These are phyloP conservation scores for Trissolcus japonicus DNA, from an alignment of 2,888 invertebrate species.

Conservation along the genomic window DNA sequence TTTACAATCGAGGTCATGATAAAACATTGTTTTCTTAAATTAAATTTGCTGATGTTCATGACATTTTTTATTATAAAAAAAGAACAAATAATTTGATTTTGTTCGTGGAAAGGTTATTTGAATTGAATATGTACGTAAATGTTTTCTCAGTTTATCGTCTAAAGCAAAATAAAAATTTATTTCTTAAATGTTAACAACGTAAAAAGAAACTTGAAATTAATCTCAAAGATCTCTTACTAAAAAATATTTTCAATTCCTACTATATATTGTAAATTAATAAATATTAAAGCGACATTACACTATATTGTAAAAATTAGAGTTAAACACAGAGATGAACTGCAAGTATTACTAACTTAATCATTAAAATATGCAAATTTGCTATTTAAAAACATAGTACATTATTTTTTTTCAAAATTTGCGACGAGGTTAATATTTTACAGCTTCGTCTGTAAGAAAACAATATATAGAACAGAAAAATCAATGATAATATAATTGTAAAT, in stretches of 20 bases:
- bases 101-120: no score
- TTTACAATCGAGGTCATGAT: no score
- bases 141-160: no score
- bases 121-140: no score
- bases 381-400: conserved; percentile 2
- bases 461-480: conserved; percentile 4
- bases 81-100: no score
- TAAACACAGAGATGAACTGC: conserved; percentile 7
- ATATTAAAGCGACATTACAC: conserved; percentile 1
- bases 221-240: background rate
- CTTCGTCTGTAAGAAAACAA: background rate
- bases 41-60: no score
- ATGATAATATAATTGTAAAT: conserved; percentile 7
- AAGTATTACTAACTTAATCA: conserved; percentile 29
- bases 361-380: background rate
- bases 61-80: no score
- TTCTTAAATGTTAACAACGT: no score
- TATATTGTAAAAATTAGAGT: conserved; percentile 24
- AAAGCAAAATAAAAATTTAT: no score
- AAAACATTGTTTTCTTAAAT: no score
- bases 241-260: background rate
- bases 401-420: conserved; percentile 9
- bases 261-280: conserved; percentile 12
- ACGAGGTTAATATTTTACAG: background rate
- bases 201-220: no score